Evolutionary conservation across 1,140 invertebrate species (phyloP).

Genomic region (Zaprionus gabonicus): DNA sequence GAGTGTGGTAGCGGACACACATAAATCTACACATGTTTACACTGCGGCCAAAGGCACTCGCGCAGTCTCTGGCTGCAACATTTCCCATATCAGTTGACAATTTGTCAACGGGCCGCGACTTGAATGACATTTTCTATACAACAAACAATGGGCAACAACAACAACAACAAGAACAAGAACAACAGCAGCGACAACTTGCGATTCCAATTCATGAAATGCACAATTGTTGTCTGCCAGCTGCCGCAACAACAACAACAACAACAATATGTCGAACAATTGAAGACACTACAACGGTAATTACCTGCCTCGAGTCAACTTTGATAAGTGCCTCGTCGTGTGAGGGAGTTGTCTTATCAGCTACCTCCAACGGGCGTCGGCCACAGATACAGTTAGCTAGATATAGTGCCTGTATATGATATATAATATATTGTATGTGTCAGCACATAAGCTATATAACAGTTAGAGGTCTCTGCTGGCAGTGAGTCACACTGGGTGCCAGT

Average conservation of each 20-base stretch:
- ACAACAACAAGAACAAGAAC: slow-evolving; percentile 22
- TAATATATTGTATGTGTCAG: neutral
- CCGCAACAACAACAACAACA: slow-evolving; percentile 19
- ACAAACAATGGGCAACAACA: slow-evolving; percentile 67
- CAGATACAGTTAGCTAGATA: neutral
- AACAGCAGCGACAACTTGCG: slow-evolving; percentile 49
- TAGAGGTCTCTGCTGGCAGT: neutral
- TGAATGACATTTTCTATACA: slow-evolving; percentile 76
- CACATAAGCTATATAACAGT: neutral
- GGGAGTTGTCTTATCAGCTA: slow-evolving; percentile 1
- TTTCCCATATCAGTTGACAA: slow-evolving; percentile 78
- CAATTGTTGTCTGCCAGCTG: slow-evolving; percentile 70
- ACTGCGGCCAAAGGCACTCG: slow-evolving; percentile 58
- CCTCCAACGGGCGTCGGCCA: neutral
- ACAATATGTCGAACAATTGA: slow-evolving; percentile 9
- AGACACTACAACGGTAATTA: slow-evolving; percentile 63
- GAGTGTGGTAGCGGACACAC: slow-evolving; percentile 42
- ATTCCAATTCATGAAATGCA: slow-evolving; percentile 79
- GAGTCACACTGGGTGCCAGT: neutral
- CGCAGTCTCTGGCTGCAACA: slow-evolving; percentile 25
- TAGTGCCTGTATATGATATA: neutral
- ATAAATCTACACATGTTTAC: slow-evolving; percentile 79
- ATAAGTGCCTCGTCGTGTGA: neutral
- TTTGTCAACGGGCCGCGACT: slow-evolving; percentile 76
- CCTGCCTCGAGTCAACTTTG: slow-evolving; percentile 28